A percentile compares a stretch with the other conserved stretches of the same genome.
Conservation (phyloP, 2,113 vertebrate genomes). For the Pogonocichla stellata region DNA sequence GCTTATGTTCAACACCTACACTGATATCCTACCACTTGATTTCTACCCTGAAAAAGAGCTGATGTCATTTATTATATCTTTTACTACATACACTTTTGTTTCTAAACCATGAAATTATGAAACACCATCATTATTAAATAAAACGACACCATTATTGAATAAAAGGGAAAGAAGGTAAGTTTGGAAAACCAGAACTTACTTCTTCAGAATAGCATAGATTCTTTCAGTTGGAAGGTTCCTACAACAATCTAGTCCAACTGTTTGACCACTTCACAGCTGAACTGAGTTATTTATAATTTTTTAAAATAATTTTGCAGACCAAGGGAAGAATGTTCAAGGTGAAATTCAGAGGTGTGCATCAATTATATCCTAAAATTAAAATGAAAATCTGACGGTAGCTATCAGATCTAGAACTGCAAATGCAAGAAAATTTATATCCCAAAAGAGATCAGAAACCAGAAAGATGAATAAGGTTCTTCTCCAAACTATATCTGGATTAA, state of each 20-base stretch:
- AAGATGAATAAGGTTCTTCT: not conserved
- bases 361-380: not conserved
- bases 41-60: not conserved
- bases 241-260: not conserved
- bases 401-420: not conserved
- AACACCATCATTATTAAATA: not conserved
- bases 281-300: not conserved
- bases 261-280: not conserved
- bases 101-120: not conserved
- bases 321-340: not conserved
- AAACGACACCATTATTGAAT: not conserved
- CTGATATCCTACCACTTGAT: not conserved
- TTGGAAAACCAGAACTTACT: not conserved
- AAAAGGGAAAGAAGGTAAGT: not conserved
- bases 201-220: not conserved
- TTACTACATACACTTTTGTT: not conserved
- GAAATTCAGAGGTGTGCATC: not conserved
- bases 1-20: not conserved
- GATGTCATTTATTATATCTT: not conserved
- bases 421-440: not conserved
- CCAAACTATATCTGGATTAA: not conserved
- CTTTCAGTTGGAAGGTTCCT: not conserved
- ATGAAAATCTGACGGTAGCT: not conserved
- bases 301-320: not conserved
- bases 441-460: not conserved